These are phyloP conservation scores for Podabrus alpinus DNA, from an alignment of 2,888 invertebrate genomes.

Conservation along the genomic window DNA sequence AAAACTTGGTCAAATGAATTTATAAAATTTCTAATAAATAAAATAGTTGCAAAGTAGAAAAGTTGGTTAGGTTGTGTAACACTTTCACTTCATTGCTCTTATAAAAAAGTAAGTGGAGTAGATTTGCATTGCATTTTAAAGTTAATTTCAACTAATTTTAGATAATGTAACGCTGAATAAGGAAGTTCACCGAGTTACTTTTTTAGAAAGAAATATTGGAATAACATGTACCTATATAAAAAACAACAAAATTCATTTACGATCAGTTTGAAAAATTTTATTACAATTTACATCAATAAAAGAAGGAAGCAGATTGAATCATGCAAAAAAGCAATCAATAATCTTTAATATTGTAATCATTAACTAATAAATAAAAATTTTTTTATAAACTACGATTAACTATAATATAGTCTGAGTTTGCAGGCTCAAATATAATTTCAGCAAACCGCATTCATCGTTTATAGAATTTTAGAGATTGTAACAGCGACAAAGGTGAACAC, in stretches of 20 bases:
- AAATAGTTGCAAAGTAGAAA: background rate
- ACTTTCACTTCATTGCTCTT: constrained; percentile 5
- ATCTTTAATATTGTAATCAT: no score
- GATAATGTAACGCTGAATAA: background rate
- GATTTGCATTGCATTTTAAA: background rate
- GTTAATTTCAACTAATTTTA: background rate
- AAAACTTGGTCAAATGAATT: background rate
- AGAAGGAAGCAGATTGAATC: background rate
- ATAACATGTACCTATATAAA: no score
- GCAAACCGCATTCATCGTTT: background rate
- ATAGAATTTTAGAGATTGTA: background rate
- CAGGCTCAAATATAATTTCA: background rate
- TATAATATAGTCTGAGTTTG: background rate
- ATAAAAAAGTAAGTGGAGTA: background rate
- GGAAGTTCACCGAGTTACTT: background rate
- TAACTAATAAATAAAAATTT: no score
- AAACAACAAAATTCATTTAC: background rate
- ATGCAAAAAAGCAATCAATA: background rate
- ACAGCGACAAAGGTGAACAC: no score
- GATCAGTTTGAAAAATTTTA: no score
- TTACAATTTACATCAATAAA: background rate
- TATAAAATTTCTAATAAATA: background rate
- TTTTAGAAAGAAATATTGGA: background rate
- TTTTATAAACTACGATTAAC: no score
- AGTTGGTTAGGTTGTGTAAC: constrained; percentile 6